These are phyloP conservation scores for Pangasianodon hypophthalmus DNA, from an alignment of 2,113 vertebrate genomes.

Conservation along the genomic window DNA sequence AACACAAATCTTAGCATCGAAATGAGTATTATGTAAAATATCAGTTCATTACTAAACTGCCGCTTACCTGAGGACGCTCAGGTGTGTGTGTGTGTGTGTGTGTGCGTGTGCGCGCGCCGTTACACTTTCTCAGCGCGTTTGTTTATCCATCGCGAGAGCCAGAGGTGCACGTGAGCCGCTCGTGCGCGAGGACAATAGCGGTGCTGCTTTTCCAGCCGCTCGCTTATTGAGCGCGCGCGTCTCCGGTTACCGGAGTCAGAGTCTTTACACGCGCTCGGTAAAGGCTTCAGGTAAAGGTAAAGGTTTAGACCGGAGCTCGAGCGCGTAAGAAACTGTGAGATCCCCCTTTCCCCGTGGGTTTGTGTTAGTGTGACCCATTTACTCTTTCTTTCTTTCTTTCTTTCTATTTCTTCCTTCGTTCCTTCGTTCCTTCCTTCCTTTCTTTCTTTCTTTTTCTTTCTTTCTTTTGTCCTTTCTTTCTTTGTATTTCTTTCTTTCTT, in stretches of 20 bases:
- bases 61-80: not conserved
- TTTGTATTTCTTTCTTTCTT: too few species aligned
- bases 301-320: not conserved
- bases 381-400: not conserved
- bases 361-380: not conserved
- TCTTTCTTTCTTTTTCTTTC: too few species aligned
- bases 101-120: not conserved
- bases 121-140: not conserved
- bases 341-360: not conserved
- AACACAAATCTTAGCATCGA: not conserved
- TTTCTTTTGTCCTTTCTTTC: too few species aligned
- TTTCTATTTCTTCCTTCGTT: not conserved
- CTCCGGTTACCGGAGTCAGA: constrained; percentile 7
- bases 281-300: not conserved
- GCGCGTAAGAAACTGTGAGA: not conserved
- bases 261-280: not conserved
- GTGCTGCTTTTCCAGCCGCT: constrained; percentile 5
- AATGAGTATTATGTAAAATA: not conserved
- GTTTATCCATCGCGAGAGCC: not conserved
- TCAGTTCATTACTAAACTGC: not conserved
- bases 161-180: not conserved
- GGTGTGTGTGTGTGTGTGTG: not conserved
- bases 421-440: too few species aligned
- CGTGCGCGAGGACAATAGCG: not conserved
- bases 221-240: not conserved